These are phyloP conservation scores for Prunella strophiata DNA, from an alignment of 2,797 vertebrate genomes.

Conservation along the genomic window DNA sequence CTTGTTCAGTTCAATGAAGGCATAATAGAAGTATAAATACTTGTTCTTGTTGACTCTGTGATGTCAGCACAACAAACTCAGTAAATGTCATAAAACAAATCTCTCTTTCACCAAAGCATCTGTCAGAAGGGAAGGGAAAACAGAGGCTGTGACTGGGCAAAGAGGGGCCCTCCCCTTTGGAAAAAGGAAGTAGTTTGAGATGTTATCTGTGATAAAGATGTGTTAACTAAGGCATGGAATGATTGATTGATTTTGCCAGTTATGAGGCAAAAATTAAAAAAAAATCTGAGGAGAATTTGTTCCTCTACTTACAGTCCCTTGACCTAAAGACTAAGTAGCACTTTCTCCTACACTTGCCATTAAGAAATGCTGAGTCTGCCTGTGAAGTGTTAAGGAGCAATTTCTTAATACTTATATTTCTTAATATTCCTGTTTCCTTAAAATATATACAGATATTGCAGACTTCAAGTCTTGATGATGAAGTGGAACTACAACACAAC, in stretches of 20 bases:
- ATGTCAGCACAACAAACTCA: conserved; percentile 58
- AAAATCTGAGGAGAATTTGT: neutral
- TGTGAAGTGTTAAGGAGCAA: neutral
- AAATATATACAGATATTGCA: neutral
- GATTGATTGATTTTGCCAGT: neutral
- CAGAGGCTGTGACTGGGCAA: neutral
- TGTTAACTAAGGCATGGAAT: neutral
- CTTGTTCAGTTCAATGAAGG: conserved; percentile 68
- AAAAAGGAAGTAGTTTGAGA: neutral
- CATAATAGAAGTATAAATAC: conserved; percentile 56
- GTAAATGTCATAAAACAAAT: conserved; percentile 51
- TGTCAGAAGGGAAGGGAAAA: conserved; percentile 4
- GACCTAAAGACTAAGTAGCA: neutral
- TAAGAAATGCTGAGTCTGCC: neutral
- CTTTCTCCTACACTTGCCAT: neutral
- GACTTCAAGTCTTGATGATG: neutral
- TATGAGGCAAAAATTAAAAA: neutral
- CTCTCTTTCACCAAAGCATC: conserved; percentile 24
- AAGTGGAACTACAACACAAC: neutral
- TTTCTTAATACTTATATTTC: neutral
- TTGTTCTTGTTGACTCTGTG: conserved; percentile 58
- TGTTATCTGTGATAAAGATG: neutral
- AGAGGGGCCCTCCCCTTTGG: neutral
- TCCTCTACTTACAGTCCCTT: neutral
- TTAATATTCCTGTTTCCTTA: neutral